A percentile compares a stretch with the other conserved stretches of the same genome.
Conservation (phyloP, 2,888 invertebrate genomes). For the Malachius bipustulatus region DNA sequence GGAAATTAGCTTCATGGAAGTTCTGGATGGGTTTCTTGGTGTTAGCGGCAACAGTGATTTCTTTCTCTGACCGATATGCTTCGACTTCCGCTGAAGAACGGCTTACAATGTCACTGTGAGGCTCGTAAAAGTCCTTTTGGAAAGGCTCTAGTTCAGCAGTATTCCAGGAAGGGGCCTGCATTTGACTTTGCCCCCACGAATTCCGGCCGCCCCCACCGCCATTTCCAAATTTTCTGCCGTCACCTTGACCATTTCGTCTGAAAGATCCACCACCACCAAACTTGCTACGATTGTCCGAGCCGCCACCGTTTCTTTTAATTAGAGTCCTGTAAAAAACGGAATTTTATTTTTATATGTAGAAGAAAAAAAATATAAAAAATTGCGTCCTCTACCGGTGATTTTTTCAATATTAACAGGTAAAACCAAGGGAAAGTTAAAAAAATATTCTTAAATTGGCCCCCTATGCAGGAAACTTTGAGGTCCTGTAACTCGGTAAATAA, state of each 20-base stretch:
- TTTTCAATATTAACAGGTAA: no score
- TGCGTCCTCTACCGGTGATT: no score
- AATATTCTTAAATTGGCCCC: no score
- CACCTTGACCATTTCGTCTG: slow-evolving; percentile 1
- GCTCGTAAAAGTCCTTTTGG: slow-evolving; percentile 71
- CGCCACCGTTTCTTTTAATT: no score
- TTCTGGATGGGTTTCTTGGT: slow-evolving; percentile 58
- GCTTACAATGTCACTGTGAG: slow-evolving; percentile 51
- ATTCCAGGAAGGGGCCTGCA: slow-evolving; percentile 50
- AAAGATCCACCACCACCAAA: slow-evolving; percentile 1
- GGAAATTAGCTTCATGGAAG: slow-evolving; percentile 67
- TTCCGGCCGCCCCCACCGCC: background rate
- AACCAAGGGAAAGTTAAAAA: no score
- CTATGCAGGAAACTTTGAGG: no score
- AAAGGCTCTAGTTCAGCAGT: slow-evolving; percentile 57
- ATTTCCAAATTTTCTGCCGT: background rate
- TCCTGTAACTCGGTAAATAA: no score
- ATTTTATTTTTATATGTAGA: no score
- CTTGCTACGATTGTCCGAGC: background rate
- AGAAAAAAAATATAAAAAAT: no score
- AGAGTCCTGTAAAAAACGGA: no score
- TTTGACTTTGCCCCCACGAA: background rate
- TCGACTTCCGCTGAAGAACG: slow-evolving; percentile 53
- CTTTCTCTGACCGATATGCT: slow-evolving; percentile 58
- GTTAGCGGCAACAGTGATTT: slow-evolving; percentile 76